Evolutionary conservation across 2,888 invertebrate species (phyloP), one percentile per base, ranked within the genome.

Genomic region (Standfussiana lucernea): DNA sequence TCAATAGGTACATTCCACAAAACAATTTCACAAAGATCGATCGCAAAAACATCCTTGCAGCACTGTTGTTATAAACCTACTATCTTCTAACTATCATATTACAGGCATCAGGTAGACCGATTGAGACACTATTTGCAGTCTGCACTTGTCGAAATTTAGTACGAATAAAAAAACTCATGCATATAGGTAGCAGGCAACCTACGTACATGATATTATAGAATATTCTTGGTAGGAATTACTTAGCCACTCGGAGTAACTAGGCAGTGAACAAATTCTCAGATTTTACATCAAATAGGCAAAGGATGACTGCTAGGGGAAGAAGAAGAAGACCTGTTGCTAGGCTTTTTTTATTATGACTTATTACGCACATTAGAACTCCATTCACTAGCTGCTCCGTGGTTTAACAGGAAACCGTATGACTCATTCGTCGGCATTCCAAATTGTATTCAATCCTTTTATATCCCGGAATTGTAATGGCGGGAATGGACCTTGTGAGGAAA

Each of bases 361-460:
- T n/a, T 4, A 24, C 7, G 18, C 11, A 11, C 28, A 24, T 62
- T 24, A 32, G n/a, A 24, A 50, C 67, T 82, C 83, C 76, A 79
- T 75, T 76, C 15, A 24, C 21, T 32, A 32, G 15, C 15, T 42
- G 61, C 37, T 75, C 75, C 10, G 75, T 69, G 66, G 28, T 66
- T 47, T 15, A 37, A 73, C 72, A 83, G 87, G 80, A 86, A 85
- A 53, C 75, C 24, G 75, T 69, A 75, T 85, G 85, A 87, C 70
- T 87, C 87, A 85, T 71, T 62, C 64, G 75, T 75, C 69, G 77
- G 65, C 80, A 85, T 83, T 85, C 77, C 83, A 75, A 85, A 85
- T 85, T 80, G 69, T 82, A 59, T 75, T 72, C 75, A 83, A 74
- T 78, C 85, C 75, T 85, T 86, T 76, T 85, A 76, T 71, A 77